Evolutionary conservation across 2,888 invertebrate species (phyloP), one percentile per base, ranked within the genome.

Genomic region (Timandra comae): DNA sequence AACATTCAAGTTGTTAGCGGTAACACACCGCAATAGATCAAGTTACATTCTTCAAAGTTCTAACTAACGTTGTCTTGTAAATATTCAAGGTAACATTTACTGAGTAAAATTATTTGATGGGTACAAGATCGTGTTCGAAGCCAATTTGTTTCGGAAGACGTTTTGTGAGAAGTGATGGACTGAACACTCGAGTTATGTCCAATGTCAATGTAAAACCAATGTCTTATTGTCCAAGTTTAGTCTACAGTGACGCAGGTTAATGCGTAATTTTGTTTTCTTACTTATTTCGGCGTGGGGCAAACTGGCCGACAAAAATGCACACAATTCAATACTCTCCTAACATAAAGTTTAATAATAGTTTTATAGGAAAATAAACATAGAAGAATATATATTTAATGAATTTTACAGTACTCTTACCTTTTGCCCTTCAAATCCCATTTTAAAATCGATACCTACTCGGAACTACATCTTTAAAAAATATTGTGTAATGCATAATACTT

Each of bases 221-320:
- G 44, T 56, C 63, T 72, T 85, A 85, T 85, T 85, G 85, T 85
- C 84, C 72, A 77, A 81, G 74, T 79, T 75, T 62, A 82, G 80
- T 81, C 82, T 80, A 80, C 71, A 69, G 63, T 77, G 68, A 66
- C 70, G 72, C 67, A 67, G 61, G 67, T 64, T 57, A 47, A 61
- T 68, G 62, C 68, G 62, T 30, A 23, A 29, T 31, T 39, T 35
- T 46, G 12, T 21, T 10, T 19, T 6, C 12, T 7, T 27, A 21
- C 35, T 35, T 27, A 27, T 35, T 29, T 24, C 24, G 9, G 1
- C 29, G 28, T 41, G 49, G 50, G 54, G 55, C 54, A 39, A 46
- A 44, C 48, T 54, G 54, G 52, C 24, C 42, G 41, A 55, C n/a
- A 58, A 43, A 49, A 46, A 49, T 47, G 7, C 28, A 6, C 19